Base-by-base conservation (phyloP, 2,797 vertebrate genomes). In the Argya squamiceps region DNA sequence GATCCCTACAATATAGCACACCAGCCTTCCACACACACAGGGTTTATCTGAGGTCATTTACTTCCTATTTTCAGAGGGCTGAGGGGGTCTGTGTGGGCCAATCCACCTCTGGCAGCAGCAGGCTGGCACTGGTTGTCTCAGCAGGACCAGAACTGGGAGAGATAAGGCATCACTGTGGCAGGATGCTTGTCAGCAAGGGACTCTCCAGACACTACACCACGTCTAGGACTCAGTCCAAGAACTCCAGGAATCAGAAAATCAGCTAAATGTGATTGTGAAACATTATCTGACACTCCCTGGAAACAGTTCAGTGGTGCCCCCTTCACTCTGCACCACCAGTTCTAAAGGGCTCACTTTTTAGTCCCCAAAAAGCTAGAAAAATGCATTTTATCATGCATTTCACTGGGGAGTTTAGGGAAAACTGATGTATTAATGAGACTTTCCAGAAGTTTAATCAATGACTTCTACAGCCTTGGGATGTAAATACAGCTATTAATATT, bases 341-440 rank as follows among this genome's bases (percentile, higher is more conserved):
- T 92, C 55, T 89, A 59, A 81, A 65, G 47, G 69, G 70, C 26
- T 69, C 27, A 75, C 47, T 44, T 79, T 77, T 70, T 24, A 53
- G n/a, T 91, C 44, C 63, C 84, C 80, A 44, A 83, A 88, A 96
- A 47, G 37, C 53, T 36, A 65, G 70, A 84, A 89, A 89, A 84
- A 32, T 6, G 4, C 7, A 3, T 77, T 96, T 94, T 50, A 69
- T 75, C 59, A 65, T 81, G 81, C 39, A 63, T 71, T 76, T 70
- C 91, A 37, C 50, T 58, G 32, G 80, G 75, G 92, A 95, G 26
- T 93, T 96, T 56, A 89, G 24, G 36, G 59, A 80, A 96, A 93
- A 32, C 49, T 95, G 49, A 24, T 92, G 84, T 94, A 95, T 97
- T 97, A 95, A 97, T 97, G 96, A 97, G 82, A 84, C 55, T 93